Base-by-base conservation (phyloP, 2,888 invertebrate species). In the Acleris sparsana region DNA sequence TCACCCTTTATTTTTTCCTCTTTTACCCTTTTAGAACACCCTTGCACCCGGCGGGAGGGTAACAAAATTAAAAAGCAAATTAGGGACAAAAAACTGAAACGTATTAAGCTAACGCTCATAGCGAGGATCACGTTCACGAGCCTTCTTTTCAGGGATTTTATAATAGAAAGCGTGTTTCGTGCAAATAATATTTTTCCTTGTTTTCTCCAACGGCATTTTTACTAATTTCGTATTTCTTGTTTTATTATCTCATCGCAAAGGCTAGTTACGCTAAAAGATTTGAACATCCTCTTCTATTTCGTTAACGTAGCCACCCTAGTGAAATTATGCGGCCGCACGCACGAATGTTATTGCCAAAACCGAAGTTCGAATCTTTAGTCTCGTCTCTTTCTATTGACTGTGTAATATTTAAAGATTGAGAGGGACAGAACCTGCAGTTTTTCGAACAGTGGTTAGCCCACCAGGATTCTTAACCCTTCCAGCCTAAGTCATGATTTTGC, bases 301-400 rank as follows among this genome's bases (percentile, higher is more conserved):
- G 71, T 71, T 71, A 70, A 75, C 79, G 77, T 79, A 81, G 84
- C 80, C 82, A 82, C 85, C 80, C 81, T 76, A 77, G 73, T 79
- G 80, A 83, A 86, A 92, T 92, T 92, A 92, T 92, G 92, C 92
- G 85, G 83, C 84, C 84, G 87, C 92, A 92, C 92, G 83, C 82
- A 39, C 39, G 11, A 13, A 39, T 13, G 39, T 9, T 39, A 39
- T 13, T 39, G 11, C 39, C 39, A 39, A 39, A 39, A 39, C 39
- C 39, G 5, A 39, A 11, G 9, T 39, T 13, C 1, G 39, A 39
- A 39, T 13, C 13, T 39, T 39, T 39, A 39, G 39, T 39, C 3
- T 39, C 9, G 13, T 39, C 39, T 39, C 39, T 13, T 13, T 39
- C 39, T 39, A 39, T 39, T 39, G 39, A 39, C 4, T 39, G 13